Base-by-base conservation (phyloP, 2,113 vertebrate species). In the Lepus europaeus region DNA sequence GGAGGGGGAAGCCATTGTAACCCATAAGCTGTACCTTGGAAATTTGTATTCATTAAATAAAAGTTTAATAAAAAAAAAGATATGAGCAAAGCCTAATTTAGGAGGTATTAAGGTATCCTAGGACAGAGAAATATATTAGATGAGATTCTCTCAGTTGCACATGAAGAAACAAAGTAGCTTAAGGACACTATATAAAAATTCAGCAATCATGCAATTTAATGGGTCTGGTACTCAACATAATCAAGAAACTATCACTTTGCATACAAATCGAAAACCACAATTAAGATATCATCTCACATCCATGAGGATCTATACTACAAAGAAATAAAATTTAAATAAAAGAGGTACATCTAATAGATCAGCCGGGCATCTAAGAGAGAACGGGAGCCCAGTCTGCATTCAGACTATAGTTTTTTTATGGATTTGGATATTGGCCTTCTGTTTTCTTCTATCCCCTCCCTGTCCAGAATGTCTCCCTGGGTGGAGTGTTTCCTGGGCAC, bases 181-280 rank as follows among this genome's bases (percentile, higher is more conserved):
- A 39, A 91, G 51, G 2, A 89, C 91, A 63, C n/a, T 49, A 29
- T 74, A 36, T 45, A 45, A 94, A 96, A 59, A 25, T 11, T 39
- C 78, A 56, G 9, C 5, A 22, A 25, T 59, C 22, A 20, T 39
- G 5, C 3, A 81, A n/a, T 22, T 9, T 79, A 68, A 12, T 23
- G 79, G 31, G 82, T 33, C 29, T 68, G 49, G 17, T 56, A 53
- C 20, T 66, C 45, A 85, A 51, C 4, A 14, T 72, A 64, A 77
- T 33, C 27, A 39, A 76, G 45, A 78, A 12, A 53, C 39, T 51
- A 64, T 3, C n/a, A 79, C 73, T 80, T 64, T 73, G 80, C 45
- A 14, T 85, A 19, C 10, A 94, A 70, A 80, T 56, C 6, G 45
- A 51, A 17, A 89, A 72, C 22, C 33, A 77, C 9, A 89, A 33